phyloP scores from a whole-genome alignment of 2,888 invertebrate genomes.

The Neoitamus cyanurus region DNA sequence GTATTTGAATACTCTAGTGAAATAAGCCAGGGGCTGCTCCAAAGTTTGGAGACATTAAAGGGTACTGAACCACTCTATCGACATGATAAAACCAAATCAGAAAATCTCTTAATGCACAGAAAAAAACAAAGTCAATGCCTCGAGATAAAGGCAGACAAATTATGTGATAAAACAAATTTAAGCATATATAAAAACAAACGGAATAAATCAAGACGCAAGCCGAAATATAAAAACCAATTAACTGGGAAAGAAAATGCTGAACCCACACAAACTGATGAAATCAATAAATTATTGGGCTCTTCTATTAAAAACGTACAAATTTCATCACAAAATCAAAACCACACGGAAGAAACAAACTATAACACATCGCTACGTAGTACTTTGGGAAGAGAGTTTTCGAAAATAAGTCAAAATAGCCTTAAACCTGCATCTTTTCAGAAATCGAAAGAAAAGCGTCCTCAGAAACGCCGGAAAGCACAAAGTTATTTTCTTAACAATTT shows the following conservation, averaged over 20 bases:
- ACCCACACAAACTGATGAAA: background rate
- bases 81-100: background rate
- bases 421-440: too few species aligned
- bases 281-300: background rate
- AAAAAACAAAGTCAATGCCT: background rate
- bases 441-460: too few species aligned
- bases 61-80: background rate
- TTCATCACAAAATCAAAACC: background rate
- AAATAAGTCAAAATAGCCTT: too few species aligned
- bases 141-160: background rate
- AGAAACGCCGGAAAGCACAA: too few species aligned
- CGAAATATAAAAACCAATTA: background rate
- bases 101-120: background rate
- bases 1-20: conserved; percentile 4
- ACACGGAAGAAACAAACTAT: background rate
- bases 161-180: background rate
- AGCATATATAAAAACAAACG: background rate
- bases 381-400: too few species aligned
- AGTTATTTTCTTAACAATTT: too few species aligned
- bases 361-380: background rate
- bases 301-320: background rate
- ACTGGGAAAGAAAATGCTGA: background rate
- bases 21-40: background rate
- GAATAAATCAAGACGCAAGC: background rate
- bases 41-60: background rate